phyloP scores from a whole-genome alignment of 2,888 invertebrate genomes.

The Monochamus alternatus region DNA sequence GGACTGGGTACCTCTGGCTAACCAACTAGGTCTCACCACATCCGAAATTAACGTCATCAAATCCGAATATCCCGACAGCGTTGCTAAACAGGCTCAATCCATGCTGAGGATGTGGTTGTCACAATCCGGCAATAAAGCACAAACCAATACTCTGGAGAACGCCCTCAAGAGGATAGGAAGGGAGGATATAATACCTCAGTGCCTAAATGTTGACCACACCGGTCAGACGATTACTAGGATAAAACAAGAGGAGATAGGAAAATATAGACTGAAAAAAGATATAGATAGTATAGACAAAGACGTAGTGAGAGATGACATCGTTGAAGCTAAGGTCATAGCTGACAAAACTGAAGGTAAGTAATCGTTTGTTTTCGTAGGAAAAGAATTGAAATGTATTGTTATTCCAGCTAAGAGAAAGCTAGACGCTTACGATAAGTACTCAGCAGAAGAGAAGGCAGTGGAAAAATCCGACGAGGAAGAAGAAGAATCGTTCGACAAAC shows the following conservation, averaged over 20 bases:
- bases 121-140: constrained; percentile 72
- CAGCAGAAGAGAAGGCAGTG: constrained; percentile 83
- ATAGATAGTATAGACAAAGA: constrained; percentile 76
- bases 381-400: neutral
- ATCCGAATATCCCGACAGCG: constrained; percentile 81
- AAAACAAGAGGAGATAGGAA: constrained; percentile 71
- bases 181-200: constrained; percentile 92
- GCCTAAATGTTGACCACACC: constrained; percentile 78
- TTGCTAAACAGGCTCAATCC: constrained; percentile 83
- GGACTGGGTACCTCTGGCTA: constrained; percentile 81
- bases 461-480: constrained; percentile 77
- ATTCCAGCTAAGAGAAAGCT: constrained; percentile 40
- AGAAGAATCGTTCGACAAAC: constrained; percentile 78
- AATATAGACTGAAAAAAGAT: constrained; percentile 72
- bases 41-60: constrained; percentile 84
- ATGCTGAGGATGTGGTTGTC: constrained; percentile 76
- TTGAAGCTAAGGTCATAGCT: constrained; percentile 34
- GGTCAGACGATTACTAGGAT: constrained; percentile 65
- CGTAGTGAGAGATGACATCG: constrained; percentile 45
- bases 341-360: constrained; percentile 45
- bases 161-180: constrained; percentile 90
- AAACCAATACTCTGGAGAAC: constrained; percentile 80
- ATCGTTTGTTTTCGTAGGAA: neutral
- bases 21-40: constrained; percentile 81
- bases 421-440: constrained; percentile 78